Conservation (phyloP, 30 jellyfish, hydroid and myxozoan species). For the Hydractinia symbiolongicarpus region DNA sequence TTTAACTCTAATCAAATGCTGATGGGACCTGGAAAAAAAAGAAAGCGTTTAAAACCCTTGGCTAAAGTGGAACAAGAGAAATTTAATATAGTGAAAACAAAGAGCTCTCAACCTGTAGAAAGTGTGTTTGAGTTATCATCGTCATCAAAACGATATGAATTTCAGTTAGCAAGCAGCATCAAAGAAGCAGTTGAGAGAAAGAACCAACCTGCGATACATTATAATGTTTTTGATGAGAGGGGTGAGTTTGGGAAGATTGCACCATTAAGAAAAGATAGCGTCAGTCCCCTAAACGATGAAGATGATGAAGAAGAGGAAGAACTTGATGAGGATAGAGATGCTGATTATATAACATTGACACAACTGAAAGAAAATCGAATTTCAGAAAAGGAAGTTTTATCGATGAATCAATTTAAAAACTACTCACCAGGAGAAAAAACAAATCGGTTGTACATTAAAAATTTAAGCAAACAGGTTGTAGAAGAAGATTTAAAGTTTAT, state of each 20-base stretch:
- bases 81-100: neutral
- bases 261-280: neutral
- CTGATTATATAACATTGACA: slow-evolving; percentile 35
- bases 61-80: slow-evolving; percentile 37
- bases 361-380: slow-evolving; percentile 49
- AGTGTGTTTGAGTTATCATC: slow-evolving; percentile 22
- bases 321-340: slow-evolving; percentile 32
- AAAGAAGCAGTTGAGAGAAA: slow-evolving; percentile 37
- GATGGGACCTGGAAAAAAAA: slow-evolving; percentile 22
- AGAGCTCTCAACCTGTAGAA: neutral
- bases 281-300: neutral
- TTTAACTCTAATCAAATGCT: neutral
- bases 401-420: slow-evolving; percentile 67
- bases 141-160: slow-evolving; percentile 62
- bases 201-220: slow-evolving; percentile 18
- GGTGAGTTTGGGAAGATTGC: slow-evolving; percentile 36
- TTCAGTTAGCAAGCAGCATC: slow-evolving; percentile 69
- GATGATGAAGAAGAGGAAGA: slow-evolving; percentile 63
- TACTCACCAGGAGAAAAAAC: slow-evolving; percentile 63
- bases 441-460: slow-evolving; percentile 63
- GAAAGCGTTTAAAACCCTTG: slow-evolving; percentile 20
- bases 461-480: slow-evolving; percentile 53
- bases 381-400: slow-evolving; percentile 24
- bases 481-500: slow-evolving; percentile 48
- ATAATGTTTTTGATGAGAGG: slow-evolving; percentile 34